Conservation (phyloP, 2,113 vertebrate species). For the Chamaetylas fuelleborni region DNA sequence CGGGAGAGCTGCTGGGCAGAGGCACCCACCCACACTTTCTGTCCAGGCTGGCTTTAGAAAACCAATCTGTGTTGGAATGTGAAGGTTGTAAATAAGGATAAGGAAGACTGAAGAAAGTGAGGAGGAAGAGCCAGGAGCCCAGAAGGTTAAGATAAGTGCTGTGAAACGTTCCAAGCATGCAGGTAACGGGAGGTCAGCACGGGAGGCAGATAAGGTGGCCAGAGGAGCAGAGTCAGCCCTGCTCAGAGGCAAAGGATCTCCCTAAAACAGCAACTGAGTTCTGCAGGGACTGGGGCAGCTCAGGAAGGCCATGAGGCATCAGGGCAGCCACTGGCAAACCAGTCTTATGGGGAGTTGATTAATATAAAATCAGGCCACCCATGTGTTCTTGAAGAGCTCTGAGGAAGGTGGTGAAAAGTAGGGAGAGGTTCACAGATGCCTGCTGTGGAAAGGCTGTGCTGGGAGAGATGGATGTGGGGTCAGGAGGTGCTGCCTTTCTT, state of each 20-base stretch:
- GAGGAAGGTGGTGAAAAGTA: neutral
- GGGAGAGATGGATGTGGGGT: neutral
- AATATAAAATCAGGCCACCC: neutral
- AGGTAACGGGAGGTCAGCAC: neutral
- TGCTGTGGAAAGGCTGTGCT: neutral
- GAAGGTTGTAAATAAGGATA: constrained; percentile 1
- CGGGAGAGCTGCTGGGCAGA: neutral
- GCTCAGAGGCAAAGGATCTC: neutral
- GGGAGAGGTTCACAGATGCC: neutral
- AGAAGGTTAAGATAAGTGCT: neutral
- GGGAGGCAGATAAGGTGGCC: neutral
- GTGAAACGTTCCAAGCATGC: neutral
- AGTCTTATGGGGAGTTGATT: neutral
- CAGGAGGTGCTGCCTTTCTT: neutral
- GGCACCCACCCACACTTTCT: neutral
- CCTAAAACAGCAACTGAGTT: neutral
- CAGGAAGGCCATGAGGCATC: neutral
- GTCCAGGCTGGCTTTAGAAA: neutral
- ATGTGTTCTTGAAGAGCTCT: neutral
- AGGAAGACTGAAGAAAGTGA: neutral
- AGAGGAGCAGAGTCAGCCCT: neutral
- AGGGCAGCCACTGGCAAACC: neutral
- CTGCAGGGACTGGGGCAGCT: neutral
- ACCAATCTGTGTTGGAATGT: neutral
- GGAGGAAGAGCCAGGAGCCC: neutral